Evolutionary conservation across 2,113 vertebrate species (phyloP).

Genomic region (Rhipidura dahli): DNA sequence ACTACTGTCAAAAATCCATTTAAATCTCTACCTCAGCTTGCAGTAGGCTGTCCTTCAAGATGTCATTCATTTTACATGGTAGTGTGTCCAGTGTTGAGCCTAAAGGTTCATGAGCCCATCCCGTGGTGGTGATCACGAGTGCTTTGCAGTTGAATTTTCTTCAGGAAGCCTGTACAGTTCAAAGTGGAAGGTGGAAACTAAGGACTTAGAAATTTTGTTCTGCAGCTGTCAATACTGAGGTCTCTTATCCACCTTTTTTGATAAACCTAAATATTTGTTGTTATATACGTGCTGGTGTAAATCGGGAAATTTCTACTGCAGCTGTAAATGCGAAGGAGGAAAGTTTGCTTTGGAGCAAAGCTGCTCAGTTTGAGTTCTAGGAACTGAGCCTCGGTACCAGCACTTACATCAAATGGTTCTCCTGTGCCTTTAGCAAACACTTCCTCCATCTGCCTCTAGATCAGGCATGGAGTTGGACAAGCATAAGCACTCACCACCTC

Average conservation of each 20-base stretch:
- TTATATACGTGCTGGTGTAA: background rate
- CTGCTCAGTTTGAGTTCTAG: background rate
- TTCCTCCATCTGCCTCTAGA: background rate
- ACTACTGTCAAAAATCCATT: background rate
- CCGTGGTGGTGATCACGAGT: background rate
- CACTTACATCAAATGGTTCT: background rate
- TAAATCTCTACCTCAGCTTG: background rate
- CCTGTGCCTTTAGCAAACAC: background rate
- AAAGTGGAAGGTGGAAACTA: background rate
- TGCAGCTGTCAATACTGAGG: background rate
- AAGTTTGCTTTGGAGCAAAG: background rate
- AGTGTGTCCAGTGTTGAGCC: fast-evolving
- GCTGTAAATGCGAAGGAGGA: background rate
- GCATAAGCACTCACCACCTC: background rate
- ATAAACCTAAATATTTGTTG: background rate
- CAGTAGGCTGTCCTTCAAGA: background rate
- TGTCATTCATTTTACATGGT: background rate
- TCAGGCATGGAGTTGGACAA: background rate
- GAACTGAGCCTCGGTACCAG: background rate
- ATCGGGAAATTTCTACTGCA: background rate
- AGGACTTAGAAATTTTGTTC: background rate
- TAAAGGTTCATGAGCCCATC: background rate
- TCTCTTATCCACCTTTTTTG: background rate
- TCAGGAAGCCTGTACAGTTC: background rate
- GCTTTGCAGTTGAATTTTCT: background rate